Evolutionary conservation across 2,888 invertebrate species (phyloP).

Genomic region (Drosophila merina): DNA sequence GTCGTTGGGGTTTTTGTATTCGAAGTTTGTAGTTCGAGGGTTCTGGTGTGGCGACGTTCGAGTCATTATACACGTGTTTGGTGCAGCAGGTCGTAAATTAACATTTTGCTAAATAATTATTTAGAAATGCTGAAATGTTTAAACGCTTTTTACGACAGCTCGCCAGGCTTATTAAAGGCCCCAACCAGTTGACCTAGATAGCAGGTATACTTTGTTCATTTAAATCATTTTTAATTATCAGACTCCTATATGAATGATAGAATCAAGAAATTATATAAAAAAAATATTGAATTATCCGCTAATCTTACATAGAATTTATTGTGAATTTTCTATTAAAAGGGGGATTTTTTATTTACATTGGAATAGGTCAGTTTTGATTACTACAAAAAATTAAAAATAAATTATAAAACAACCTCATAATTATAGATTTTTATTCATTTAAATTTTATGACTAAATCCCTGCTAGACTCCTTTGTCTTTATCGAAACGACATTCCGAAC

Average conservation of each 20-base stretch:
- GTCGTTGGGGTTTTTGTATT: too few relatives aligned
- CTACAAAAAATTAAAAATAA: neutral
- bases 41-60: slow-evolving; percentile 33
- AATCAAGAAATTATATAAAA: neutral
- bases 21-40: neutral
- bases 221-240: neutral
- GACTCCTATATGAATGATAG: neutral
- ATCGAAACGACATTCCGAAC: neutral
- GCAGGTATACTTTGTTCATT: neutral
- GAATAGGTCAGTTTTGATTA: slow-evolving; percentile 1
- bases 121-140: slow-evolving; percentile 45
- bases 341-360: neutral
- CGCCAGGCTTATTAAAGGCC: slow-evolving; percentile 18
- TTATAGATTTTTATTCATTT: neutral
- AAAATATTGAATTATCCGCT: too few relatives aligned
- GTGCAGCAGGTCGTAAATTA: slow-evolving; percentile 49
- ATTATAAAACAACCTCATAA: neutral
- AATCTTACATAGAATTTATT: neutral
- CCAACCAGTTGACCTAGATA: slow-evolving; percentile 41
- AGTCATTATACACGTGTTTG: slow-evolving; percentile 56
- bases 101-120: slow-evolving; percentile 49
- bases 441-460: neutral
- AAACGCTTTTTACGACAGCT: slow-evolving; percentile 41
- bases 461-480: neutral
- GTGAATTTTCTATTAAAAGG: neutral